A percentile compares a stretch with the other conserved stretches of the same genome.
Evolutionary conservation across 1,140 invertebrate species (phyloP).

Genomic region (Aphidius ervi): DNA sequence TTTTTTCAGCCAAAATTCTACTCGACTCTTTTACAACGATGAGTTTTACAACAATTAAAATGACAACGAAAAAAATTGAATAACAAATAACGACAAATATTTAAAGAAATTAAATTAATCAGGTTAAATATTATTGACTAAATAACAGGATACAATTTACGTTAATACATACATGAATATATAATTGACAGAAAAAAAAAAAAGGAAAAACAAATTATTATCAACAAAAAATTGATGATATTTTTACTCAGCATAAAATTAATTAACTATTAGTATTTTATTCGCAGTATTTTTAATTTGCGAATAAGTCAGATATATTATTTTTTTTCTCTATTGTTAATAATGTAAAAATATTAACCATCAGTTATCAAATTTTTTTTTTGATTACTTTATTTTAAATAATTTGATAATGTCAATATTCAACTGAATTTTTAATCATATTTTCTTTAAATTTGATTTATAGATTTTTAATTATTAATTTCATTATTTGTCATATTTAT

Average conservation of each 20-base stretch:
- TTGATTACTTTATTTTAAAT: too few species aligned
- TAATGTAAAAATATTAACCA: too few species aligned
- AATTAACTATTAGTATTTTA: constrained; percentile 6
- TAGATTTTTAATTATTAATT: too few species aligned
- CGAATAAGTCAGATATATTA: too few species aligned
- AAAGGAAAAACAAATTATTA: constrained; percentile 8
- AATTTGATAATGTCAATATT: too few species aligned
- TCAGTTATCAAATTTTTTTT: too few species aligned
- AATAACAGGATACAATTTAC: constrained; percentile 4
- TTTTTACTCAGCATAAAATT: not conserved
- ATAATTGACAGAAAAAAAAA: constrained; percentile 1
- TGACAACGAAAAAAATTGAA: not conserved
- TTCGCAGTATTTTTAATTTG: constrained; percentile 1
- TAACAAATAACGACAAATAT: not conserved
- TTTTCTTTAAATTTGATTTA: too few species aligned
- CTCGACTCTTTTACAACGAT: constrained; percentile 41
- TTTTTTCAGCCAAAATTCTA: constrained; percentile 49
- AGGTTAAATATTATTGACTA: not conserved
- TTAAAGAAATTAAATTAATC: not conserved
- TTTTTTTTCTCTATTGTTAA: too few species aligned
- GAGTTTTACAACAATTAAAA: constrained; percentile 27
- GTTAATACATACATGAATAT: constrained; percentile 3
- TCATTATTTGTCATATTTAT: too few species aligned
- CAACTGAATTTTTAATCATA: too few species aligned
- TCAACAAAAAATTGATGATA: not conserved